Percentiles rank a stretch among this genome's conserved stretches.
phyloP scores from a whole-genome alignment of 2,888 invertebrate genomes.

The Xanthia icteritia region DNA sequence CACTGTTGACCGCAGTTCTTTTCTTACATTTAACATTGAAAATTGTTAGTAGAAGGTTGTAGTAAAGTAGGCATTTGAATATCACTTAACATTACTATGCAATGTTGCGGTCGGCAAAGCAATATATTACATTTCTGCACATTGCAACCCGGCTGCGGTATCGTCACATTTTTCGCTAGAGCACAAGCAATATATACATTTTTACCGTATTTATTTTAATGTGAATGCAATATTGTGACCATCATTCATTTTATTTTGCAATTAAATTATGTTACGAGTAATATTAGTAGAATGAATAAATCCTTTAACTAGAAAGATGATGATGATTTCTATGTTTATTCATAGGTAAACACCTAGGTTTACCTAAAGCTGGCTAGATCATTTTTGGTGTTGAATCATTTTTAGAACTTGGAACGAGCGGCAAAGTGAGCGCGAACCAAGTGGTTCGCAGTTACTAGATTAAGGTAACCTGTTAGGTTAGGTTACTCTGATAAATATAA shows the following conservation, averaged over 20 bases:
- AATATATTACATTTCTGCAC: slow-evolving; percentile 34
- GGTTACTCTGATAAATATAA: not conserved
- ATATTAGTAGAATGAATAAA: not conserved
- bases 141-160: slow-evolving; percentile 4
- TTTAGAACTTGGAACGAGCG: not conserved
- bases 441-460: not conserved
- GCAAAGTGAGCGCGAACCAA: not conserved
- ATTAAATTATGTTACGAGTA: not conserved
- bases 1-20: not conserved
- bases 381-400: not conserved
- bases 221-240: not conserved
- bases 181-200: not conserved
- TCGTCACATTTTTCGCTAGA: slow-evolving; percentile 20
- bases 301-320: not conserved
- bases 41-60: not conserved
- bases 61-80: slow-evolving; percentile 10
- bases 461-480: not conserved
- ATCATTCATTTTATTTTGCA: not conserved
- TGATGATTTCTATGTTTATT: not conserved
- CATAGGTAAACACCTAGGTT: not conserved
- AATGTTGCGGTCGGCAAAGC: slow-evolving; percentile 7
- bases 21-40: not conserved
- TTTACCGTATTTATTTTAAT: slow-evolving; percentile 8
- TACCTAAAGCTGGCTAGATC: not conserved
- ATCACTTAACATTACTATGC: slow-evolving; percentile 31